A percentile compares a stretch with the other conserved stretches of the same genome.
Conservation (phyloP, 2,888 invertebrate genomes). For the Orthonevra nobilis region DNA sequence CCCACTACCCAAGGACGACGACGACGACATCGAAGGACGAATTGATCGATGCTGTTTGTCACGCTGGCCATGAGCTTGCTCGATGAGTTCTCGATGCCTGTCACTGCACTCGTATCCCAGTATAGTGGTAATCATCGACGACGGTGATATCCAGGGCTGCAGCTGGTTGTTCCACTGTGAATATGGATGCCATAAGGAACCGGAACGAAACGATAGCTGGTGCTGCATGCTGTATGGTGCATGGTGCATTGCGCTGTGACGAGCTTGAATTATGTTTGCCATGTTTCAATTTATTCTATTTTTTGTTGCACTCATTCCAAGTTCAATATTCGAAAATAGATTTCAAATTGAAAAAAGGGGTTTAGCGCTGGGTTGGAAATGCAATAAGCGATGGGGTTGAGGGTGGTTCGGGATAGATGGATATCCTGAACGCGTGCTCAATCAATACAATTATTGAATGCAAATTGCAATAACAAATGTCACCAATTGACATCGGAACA, state of each 20-base stretch:
- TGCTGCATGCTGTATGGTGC: slow-evolving; percentile 2
- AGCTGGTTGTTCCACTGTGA: too few species aligned
- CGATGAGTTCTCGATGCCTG: slow-evolving; percentile 6
- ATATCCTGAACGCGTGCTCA: slow-evolving; percentile 25
- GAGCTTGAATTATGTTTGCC: slow-evolving; percentile 48
- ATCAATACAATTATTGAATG: slow-evolving; percentile 66
- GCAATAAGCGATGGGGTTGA: not conserved
- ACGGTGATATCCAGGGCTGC: not conserved
- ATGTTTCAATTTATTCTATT: slow-evolving; percentile 48
- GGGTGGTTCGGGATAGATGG: not conserved
- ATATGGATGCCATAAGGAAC: not conserved
- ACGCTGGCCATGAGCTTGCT: slow-evolving; percentile 55
- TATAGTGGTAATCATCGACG: slow-evolving; percentile 32
- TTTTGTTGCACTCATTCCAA: not conserved
- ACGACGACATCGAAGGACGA: slow-evolving; percentile 12
- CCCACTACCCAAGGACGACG: not conserved
- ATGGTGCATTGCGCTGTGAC: slow-evolving; percentile 55
- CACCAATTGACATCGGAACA: slow-evolving; percentile 59
- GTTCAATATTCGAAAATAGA: slow-evolving; percentile 33
- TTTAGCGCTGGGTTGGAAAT: not conserved
- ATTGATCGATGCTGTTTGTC: slow-evolving; percentile 67
- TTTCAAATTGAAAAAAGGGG: slow-evolving; percentile 1
- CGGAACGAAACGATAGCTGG: not conserved
- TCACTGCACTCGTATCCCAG: not conserved
- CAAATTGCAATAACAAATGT: slow-evolving; percentile 68